Evolutionary conservation across 2,797 vertebrate genomes (phyloP), one percentile per base, ranked within the genome.

Genomic region (Coranthus polyacanthus): DNA sequence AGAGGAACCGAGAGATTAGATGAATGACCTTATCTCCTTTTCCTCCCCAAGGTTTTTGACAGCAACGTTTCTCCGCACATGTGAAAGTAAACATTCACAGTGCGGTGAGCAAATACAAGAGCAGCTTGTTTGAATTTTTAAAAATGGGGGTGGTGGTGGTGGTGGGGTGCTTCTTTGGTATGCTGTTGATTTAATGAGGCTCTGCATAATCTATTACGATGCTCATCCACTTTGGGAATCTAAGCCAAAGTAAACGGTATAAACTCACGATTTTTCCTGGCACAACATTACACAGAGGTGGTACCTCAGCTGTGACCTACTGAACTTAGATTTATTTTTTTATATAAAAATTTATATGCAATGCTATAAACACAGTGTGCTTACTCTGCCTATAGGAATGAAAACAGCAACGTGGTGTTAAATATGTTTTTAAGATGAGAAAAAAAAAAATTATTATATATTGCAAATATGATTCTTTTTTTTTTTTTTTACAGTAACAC

Each of bases 181-280:
- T 61, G 72, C 52, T 73, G 65, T 70, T 84, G 68, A 79, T 82
- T 84, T 85, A 86, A 88, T 68, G 70, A 87, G 69, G 34, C 52
- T 68, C 44, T 42, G 60, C 75, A 72, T 83, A 81, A 86, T 83
- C 72, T 69, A 65, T 79, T 73, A 63, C 18, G 29, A 62, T 21
- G 29, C 70, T 76, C 62, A 57, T 67, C 73, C 62, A 67, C 56
- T 85, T 81, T 67, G 12, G 55, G 51, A 80, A 71, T 17, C n/a
- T 9, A 42, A 73, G 50, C 63, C 63, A 79, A 71, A 79, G 66
- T 67, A 86, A 89, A 84, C 43, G 2, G 11, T 21, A 55, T 76
- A 45, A 78, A 74, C 72, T 70, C 34, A 12, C 46, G 20, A 6
- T 3, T 53, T 60, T 62, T 76, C 15, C 49, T 72, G 58, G 59